Percentiles rank a stretch among this genome's conserved stretches.
Evolutionary conservation across 1,140 invertebrate genomes (phyloP).

Genomic region (Papilio polytes): DNA sequence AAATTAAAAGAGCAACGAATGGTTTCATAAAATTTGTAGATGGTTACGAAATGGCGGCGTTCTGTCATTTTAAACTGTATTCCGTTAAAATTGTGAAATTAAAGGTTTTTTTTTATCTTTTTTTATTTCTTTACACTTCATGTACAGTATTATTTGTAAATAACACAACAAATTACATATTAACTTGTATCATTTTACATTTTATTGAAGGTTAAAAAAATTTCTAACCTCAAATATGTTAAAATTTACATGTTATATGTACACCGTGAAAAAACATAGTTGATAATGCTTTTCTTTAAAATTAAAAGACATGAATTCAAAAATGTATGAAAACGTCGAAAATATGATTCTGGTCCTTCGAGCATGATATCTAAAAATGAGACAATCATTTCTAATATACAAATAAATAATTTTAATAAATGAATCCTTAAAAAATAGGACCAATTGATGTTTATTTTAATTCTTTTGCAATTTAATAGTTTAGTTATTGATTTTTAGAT

Average conservation of each 20-base stretch:
- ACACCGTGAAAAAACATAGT: slow-evolving; percentile 8
- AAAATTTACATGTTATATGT: neutral
- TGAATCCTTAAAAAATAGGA: no score
- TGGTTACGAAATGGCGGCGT: neutral
- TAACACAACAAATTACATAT: slow-evolving; percentile 58
- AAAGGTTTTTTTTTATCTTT: neutral
- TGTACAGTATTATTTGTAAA: slow-evolving; percentile 53
- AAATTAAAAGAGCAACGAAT: slow-evolving; percentile 45
- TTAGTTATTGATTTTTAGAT: no score
- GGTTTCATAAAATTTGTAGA: neutral
- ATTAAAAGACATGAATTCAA: neutral
- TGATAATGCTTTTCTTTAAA: neutral
- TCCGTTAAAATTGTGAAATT: neutral
- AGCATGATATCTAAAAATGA: neutral
- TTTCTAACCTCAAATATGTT: neutral
- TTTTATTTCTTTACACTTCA: slow-evolving; percentile 26
- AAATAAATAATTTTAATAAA: neutral
- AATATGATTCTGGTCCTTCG: neutral
- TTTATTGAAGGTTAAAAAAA: neutral
- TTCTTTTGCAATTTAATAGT: no score
- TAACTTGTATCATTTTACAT: slow-evolving; percentile 32
- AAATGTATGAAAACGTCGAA: neutral
- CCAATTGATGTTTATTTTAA: no score
- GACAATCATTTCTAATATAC: neutral
- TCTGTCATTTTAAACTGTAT: neutral